These are phyloP conservation scores for Cephus sareptanus DNA, from an alignment of 2,888 invertebrate species.

Conservation along the genomic window DNA sequence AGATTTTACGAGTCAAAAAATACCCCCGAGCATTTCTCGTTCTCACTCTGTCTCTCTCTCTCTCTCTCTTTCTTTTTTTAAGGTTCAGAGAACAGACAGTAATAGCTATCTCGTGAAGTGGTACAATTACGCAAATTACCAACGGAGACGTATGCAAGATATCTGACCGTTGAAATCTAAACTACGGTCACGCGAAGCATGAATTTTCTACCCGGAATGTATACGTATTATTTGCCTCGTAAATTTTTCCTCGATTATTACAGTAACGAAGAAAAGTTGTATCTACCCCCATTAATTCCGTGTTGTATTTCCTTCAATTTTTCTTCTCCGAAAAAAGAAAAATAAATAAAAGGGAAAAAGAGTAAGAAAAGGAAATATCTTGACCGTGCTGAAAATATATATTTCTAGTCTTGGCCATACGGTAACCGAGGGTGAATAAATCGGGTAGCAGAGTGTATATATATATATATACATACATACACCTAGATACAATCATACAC, in stretches of 20 bases:
- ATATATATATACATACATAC: no score
- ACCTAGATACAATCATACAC: neutral
- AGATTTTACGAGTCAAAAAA: neutral
- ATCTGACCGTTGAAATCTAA: neutral
- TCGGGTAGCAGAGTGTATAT: neutral
- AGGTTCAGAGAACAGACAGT: neutral
- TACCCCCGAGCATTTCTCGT: neutral
- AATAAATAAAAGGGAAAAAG: no score
- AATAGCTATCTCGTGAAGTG: neutral
- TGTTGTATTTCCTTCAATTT: neutral
- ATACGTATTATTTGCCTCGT: neutral
- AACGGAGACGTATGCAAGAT: neutral
- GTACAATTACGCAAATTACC: neutral
- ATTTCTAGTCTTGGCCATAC: neutral
- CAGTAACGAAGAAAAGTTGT: neutral
- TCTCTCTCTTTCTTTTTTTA: neutral
- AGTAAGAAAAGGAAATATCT: neutral
- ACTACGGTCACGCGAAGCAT: neutral
- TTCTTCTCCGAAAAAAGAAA: neutral
- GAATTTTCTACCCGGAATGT: neutral
- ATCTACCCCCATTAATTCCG: neutral
- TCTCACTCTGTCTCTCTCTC: neutral
- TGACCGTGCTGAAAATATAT: neutral
- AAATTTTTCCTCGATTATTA: neutral
- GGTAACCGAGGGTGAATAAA: neutral